phyloP scores from a whole-genome alignment of 2,797 vertebrate species.

The Clarias laeviceps region DNA sequence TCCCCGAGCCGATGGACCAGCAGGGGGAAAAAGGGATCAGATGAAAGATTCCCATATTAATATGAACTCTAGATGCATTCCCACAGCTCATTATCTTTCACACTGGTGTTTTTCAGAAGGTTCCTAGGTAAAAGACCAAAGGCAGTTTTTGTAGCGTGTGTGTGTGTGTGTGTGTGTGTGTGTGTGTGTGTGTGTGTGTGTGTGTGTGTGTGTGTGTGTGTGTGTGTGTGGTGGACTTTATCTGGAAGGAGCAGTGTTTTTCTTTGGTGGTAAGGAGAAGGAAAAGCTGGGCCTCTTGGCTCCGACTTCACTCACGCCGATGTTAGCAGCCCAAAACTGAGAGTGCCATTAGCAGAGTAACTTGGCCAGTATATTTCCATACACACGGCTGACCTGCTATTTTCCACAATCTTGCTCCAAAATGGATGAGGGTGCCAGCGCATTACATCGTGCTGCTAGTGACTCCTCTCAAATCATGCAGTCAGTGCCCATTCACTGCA shows the following conservation, averaged over 20 bases:
- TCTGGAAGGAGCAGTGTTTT: conserved; percentile 51
- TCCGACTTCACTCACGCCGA: conserved; percentile 63
- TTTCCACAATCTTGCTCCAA: conserved; percentile 62
- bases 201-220: conserved; percentile 16
- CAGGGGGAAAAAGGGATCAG: conserved; percentile 27
- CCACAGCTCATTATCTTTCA: conserved; percentile 43
- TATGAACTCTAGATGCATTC: conserved; percentile 35
- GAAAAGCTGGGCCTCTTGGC: conserved; percentile 62
- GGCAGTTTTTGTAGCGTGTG: conserved; percentile 18
- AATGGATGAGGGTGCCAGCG: conserved; percentile 52
- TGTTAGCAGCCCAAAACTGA: conserved; percentile 62
- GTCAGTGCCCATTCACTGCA: conserved; percentile 39
- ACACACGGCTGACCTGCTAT: conserved; percentile 51
- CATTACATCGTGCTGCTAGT: conserved; percentile 45
- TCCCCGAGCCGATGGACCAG: not conserved
- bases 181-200: no score
- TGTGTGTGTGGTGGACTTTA: conserved; percentile 30
- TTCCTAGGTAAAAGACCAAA: conserved; percentile 33
- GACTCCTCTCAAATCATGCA: conserved; percentile 42
- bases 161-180: conserved; percentile 20
- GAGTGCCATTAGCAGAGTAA: conserved; percentile 61
- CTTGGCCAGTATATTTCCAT: conserved; percentile 45
- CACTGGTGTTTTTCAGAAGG: conserved; percentile 16
- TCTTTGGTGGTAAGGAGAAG: conserved; percentile 61
- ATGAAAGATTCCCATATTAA: conserved; percentile 42